These are phyloP conservation scores for Papilio dardanus DNA, from an alignment of 1,140 invertebrate genomes.

Conservation along the genomic window DNA sequence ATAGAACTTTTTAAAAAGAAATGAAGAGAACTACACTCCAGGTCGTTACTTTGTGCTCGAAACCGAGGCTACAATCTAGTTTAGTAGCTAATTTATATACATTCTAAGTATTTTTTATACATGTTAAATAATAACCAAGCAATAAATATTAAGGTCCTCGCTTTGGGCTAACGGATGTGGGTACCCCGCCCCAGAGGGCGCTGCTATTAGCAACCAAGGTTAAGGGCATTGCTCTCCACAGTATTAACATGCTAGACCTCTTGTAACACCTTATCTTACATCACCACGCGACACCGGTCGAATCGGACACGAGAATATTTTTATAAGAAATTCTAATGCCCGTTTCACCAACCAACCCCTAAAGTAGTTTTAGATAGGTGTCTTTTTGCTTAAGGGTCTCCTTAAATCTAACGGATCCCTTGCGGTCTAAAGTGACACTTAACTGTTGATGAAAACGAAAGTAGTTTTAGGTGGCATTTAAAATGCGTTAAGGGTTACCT, in stretches of 20 bases:
- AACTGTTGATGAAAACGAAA: no score
- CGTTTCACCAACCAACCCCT: no score
- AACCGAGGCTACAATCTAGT: background rate
- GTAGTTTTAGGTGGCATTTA: no score
- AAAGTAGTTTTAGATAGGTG: no score
- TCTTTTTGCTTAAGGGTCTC: no score
- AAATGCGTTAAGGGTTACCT: no score
- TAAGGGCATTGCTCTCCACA: slow-evolving; percentile 43
- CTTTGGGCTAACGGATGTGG: background rate
- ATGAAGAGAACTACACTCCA: no score
- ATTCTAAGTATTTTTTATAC: background rate
- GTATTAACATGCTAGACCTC: slow-evolving; percentile 18
- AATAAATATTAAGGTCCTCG: background rate
- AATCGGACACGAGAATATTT: slow-evolving; percentile 5
- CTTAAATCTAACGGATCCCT: no score
- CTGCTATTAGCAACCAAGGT: slow-evolving; percentile 41
- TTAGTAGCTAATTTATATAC: background rate
- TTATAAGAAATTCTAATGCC: background rate
- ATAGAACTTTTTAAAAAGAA: background rate
- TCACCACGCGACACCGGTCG: slow-evolving; percentile 9
- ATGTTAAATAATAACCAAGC: slow-evolving; percentile 13
- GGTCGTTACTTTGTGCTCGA: background rate
- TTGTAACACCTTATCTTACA: slow-evolving; percentile 26
- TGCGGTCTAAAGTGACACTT: no score
- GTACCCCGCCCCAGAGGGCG: background rate